Evolutionary conservation across 2,797 vertebrate genomes (phyloP), one percentile per base, ranked within the genome.

Genomic region (Ptychadena robeensis): DNA sequence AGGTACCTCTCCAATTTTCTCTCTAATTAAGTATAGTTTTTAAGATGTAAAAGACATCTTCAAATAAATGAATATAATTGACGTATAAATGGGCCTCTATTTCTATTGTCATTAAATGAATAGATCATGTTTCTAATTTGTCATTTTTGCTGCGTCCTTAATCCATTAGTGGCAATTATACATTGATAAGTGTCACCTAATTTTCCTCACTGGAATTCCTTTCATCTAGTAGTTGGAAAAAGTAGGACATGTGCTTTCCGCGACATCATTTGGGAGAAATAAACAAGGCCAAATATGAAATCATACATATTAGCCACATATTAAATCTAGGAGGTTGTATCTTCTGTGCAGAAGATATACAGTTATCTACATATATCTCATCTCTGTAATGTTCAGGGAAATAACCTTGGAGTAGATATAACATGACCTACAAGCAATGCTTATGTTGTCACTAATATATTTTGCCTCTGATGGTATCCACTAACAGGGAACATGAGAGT

Each of bases 1-100:
- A 65, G 59, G 35, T 76, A 65, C 65, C 48, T 65, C 40, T 69
- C 48, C 27, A 44, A 31, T 66, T 78, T 77, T 66, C 61, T 74
- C 72, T 79, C 64, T 68, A 65, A 53, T 69, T 57, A 79, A 79
- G 31, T 68, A 68, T 28, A 44, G 38, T 38, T 67, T 15, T 79
- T 53, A 53, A 79, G 38, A 79, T 68, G 44, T 79, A 68, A 79
- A 34, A 67, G 40, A 57, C 48, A 35, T 61, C n/a, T 65, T 69
- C 25, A 70, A 79, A 69, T 79, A 79, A 79, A 70, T 68, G 77
- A n/a, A 34, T 79, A 59, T 79, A 79, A 69, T 79, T 59, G 48
- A 69, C 57, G 37, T 59, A 79, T 70, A 68, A 68, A 79, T 37
- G 76, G 77, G 18, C 44, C 48, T 35, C 22, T n/a, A 48, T 59